Evolutionary conservation across 64 coral and sea anemone species (phyloP).

Genomic region (Anthopleura sola): DNA sequence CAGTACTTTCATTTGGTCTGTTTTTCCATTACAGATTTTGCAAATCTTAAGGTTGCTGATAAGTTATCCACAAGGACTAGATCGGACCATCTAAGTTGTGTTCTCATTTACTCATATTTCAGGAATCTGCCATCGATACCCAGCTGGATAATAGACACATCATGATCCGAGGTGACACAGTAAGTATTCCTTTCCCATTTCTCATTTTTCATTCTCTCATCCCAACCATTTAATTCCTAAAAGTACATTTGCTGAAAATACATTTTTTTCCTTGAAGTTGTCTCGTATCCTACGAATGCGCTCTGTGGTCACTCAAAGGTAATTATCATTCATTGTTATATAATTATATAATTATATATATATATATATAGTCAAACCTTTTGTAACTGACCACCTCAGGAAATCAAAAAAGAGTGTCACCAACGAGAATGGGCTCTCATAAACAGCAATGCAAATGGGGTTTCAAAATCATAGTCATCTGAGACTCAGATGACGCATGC

Average conservation of each 20-base stretch:
- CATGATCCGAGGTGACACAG: slow-evolving; percentile 92
- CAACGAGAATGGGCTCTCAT: too few relatives aligned
- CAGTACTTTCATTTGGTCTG: too few relatives aligned
- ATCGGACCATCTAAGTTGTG: too few relatives aligned
- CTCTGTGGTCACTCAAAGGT: slow-evolving; percentile 85
- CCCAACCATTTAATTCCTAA: neutral
- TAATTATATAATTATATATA: neutral
- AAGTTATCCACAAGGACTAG: neutral
- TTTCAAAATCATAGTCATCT: too few relatives aligned
- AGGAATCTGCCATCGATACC: slow-evolving; percentile 97
- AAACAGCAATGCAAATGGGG: too few relatives aligned
- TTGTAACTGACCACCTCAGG: too few relatives aligned
- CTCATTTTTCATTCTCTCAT: neutral
- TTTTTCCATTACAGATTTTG: too few relatives aligned
- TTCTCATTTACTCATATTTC: neutral
- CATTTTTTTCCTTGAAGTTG: slow-evolving; percentile 43
- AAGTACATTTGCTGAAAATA: neutral
- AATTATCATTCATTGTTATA: neutral
- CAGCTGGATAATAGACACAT: slow-evolving; percentile 93
- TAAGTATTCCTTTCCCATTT: slow-evolving; percentile 6
- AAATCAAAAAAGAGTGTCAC: too few relatives aligned
- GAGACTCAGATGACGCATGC: too few relatives aligned
- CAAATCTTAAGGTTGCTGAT: neutral
- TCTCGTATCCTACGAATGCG: slow-evolving; percentile 82
- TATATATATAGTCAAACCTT: too few relatives aligned